phyloP scores from a whole-genome alignment of 2,113 vertebrate species.

The Isurus oxyrinchus region DNA sequence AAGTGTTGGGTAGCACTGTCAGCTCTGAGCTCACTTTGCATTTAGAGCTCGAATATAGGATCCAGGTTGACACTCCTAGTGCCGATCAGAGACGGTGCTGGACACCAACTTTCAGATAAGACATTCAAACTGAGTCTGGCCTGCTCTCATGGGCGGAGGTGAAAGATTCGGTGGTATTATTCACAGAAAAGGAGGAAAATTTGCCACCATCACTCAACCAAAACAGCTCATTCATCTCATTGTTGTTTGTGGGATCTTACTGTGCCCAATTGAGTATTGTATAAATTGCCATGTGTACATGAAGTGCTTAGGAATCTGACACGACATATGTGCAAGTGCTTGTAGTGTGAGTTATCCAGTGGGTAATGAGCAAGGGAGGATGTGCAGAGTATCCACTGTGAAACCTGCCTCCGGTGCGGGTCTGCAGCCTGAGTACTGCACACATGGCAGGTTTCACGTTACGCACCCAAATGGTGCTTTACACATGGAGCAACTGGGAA shows the following conservation, averaged over 20 bases:
- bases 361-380: not conserved
- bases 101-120: not conserved
- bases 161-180: not conserved
- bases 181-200: not conserved
- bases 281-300: not conserved
- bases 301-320: not conserved
- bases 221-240: not conserved
- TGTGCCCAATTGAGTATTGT: not conserved
- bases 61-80: no score
- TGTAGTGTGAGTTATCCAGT: not conserved
- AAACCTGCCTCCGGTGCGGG: not conserved
- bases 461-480: not conserved
- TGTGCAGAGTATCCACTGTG: not conserved
- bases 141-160: not conserved
- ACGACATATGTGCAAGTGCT: not conserved
- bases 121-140: not conserved
- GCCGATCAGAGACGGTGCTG: no score
- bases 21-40: no score
- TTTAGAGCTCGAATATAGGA: no score
- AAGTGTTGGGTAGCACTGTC: not conserved
- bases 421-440: not conserved
- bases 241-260: not conserved
- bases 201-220: not conserved
- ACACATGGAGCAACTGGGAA: not conserved
- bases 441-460: no score